A percentile compares a stretch with the other conserved stretches of the same genome.
Evolutionary conservation across 2,888 invertebrate genomes (phyloP).

Genomic region (Brachyopa scutellaris): DNA sequence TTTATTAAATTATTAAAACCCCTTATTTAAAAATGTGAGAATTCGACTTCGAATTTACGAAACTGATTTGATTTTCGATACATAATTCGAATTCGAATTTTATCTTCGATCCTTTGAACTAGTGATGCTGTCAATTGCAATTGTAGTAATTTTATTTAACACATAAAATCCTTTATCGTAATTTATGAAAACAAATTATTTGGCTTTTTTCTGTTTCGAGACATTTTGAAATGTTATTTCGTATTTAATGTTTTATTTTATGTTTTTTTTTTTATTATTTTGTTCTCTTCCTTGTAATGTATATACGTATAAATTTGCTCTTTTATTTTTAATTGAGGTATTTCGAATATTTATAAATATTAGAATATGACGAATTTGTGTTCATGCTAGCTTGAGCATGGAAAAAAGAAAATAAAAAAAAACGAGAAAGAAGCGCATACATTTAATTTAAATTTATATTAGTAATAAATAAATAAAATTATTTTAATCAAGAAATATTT

Average conservation of each 20-base stretch:
- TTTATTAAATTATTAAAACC: constrained; percentile 52
- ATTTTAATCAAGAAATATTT: constrained; percentile 57
- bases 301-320: constrained; percentile 57
- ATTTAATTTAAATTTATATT: constrained; percentile 54
- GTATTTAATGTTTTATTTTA: constrained; percentile 47
- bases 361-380: constrained; percentile 47
- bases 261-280: constrained; percentile 5
- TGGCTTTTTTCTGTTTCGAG: constrained; percentile 26
- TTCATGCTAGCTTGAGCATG: constrained; percentile 31
- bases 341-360: constrained; percentile 60
- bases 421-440: constrained; percentile 11
- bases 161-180: constrained; percentile 23
- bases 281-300: constrained; percentile 48
- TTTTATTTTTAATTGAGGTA: constrained; percentile 36
- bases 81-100: constrained; percentile 35
- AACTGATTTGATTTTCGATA: not conserved
- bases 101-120: constrained; percentile 77
- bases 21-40: constrained; percentile 28
- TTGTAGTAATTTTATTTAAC: constrained; percentile 57
- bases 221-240: constrained; percentile 59
- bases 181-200: constrained; percentile 35
- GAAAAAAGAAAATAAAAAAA: not conserved
- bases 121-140: constrained; percentile 81
- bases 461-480: constrained; percentile 59
- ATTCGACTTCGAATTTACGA: constrained; percentile 26